A percentile compares a stretch with the other conserved stretches of the same genome.
Conservation (phyloP, 1,140 invertebrate genomes). For the Nasonia longicornis region DNA sequence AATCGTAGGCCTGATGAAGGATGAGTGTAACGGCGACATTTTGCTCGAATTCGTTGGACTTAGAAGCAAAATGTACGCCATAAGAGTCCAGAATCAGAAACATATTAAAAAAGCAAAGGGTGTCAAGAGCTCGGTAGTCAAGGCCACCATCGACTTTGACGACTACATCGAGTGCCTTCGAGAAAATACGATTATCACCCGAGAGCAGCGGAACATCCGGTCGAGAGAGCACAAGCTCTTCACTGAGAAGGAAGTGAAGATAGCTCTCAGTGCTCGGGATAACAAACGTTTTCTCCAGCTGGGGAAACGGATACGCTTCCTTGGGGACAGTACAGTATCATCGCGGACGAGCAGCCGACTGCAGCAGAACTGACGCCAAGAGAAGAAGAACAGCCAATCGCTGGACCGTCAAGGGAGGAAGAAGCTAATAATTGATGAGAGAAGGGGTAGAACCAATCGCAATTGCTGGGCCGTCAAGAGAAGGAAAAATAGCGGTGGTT, state of each 20-base stretch:
- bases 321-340: conserved; percentile 48
- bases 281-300: conserved; percentile 47
- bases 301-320: conserved; percentile 45
- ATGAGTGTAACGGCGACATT: not conserved
- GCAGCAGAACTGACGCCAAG: too few relatives aligned
- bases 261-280: conserved; percentile 49
- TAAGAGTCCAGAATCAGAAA: not conserved
- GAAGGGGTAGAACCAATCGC: too few relatives aligned
- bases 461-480: too few relatives aligned
- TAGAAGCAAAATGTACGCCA: not conserved
- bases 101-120: not conserved
- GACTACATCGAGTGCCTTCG: conserved; percentile 21
- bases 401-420: too few relatives aligned
- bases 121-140: not conserved
- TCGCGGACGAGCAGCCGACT: too few relatives aligned
- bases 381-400: too few relatives aligned
- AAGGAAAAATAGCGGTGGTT: too few relatives aligned
- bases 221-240: conserved; percentile 49
- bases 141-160: not conserved
- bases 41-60: not conserved
- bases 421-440: too few relatives aligned
- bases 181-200: not conserved
- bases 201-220: conserved; percentile 26
- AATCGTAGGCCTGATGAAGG: not conserved
- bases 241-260: conserved; percentile 46